Percentiles rank a stretch among this genome's conserved stretches.
phyloP scores from a whole-genome alignment of 2,888 invertebrate genomes.

The Apomyelois bistriatella region DNA sequence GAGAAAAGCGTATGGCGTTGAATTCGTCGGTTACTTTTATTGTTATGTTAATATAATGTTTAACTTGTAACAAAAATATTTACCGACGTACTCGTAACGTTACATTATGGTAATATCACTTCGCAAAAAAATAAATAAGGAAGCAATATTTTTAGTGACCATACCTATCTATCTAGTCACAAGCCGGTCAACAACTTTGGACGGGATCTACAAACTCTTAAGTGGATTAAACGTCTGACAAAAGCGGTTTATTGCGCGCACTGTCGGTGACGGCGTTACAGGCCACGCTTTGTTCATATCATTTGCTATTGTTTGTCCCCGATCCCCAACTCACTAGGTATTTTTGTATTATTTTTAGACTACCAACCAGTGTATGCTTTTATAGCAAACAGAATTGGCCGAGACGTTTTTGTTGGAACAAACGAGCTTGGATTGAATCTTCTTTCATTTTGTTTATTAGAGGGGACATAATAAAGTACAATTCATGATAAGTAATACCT shows the following conservation, averaged over 20 bases:
- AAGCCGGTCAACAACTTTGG: conserved; percentile 41
- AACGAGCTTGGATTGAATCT: conserved; percentile 43
- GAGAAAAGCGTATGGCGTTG: too few species aligned
- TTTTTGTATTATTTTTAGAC: conserved; percentile 26
- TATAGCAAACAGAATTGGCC: conserved; percentile 26
- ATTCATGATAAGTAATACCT: background rate
- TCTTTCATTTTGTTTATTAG: conserved; percentile 22
- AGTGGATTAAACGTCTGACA: conserved; percentile 71
- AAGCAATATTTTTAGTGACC: conserved; percentile 55
- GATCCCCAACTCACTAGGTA: conserved; percentile 15
- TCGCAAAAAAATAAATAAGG: conserved; percentile 19
- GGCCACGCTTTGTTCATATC: conserved; percentile 44
- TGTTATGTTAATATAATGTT: too few species aligned
- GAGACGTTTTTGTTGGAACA: conserved; percentile 31
- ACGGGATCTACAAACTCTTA: conserved; percentile 57
- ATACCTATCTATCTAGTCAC: conserved; percentile 32
- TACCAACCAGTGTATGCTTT: conserved; percentile 23
- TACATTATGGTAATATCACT: too few species aligned
- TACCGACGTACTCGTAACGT: too few species aligned
- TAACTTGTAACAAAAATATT: too few species aligned
- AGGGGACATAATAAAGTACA: background rate
- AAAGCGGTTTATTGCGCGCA: conserved; percentile 57
- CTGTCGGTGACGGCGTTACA: conserved; percentile 39
- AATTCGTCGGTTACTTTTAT: too few species aligned
- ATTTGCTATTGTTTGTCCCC: conserved; percentile 47